Conservation (phyloP, 2,888 invertebrate genomes). For the Apamea sordens region DNA sequence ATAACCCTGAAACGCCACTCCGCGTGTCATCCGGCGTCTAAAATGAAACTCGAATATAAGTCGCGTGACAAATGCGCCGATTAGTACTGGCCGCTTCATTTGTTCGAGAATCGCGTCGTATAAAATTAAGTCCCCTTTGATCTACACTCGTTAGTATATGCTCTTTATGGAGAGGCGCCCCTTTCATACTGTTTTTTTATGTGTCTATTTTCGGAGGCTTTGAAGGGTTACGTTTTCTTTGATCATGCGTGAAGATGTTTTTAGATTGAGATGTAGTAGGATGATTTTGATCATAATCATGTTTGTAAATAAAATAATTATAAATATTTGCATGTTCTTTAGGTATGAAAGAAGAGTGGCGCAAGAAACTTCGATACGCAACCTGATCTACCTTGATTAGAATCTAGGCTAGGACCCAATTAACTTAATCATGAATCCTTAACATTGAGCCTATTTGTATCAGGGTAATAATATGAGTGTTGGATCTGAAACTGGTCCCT, state of each 20-base stretch:
- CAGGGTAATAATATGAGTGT: not conserved
- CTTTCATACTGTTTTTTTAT: conserved; percentile 34
- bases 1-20: conserved; percentile 37
- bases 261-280: not conserved
- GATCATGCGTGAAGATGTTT: conserved; percentile 37
- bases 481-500: not conserved
- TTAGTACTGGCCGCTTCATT: conserved; percentile 68
- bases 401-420: not conserved
- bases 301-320: not conserved
- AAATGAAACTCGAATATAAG: conserved; percentile 44
- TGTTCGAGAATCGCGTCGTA: conserved; percentile 72
- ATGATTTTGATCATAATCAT: not conserved
- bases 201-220: conserved; percentile 52
- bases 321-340: not conserved
- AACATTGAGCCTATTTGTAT: not conserved
- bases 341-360: not conserved
- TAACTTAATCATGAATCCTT: not conserved
- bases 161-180: conserved; percentile 47
- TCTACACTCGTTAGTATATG: conserved; percentile 64
- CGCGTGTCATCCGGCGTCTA: conserved; percentile 50
- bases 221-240: conserved; percentile 47
- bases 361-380: not conserved
- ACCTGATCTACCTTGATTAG: not conserved
- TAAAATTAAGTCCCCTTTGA: conserved; percentile 67
- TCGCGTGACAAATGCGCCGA: conserved; percentile 66